Base-by-base conservation (phyloP, 2,113 vertebrate genomes). In the Neolamprologus modestus region DNA sequence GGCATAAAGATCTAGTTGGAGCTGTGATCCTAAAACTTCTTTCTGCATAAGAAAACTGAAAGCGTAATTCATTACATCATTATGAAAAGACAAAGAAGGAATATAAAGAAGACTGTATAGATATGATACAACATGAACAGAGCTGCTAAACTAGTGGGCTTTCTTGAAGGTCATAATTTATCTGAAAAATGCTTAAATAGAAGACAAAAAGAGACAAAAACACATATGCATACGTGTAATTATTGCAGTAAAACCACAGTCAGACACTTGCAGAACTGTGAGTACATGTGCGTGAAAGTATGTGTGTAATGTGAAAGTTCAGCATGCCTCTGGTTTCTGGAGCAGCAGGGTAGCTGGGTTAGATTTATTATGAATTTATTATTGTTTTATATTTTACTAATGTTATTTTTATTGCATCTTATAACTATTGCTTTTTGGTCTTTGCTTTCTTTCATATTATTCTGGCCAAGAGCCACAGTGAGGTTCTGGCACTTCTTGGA, bases 191-290 rank as follows among this genome's bases (percentile, higher is more conserved):
- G 42, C 14, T 73, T 73, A 47, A 28, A 28, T 31, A 19, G 71
- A 76, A 76, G 71, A 31, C 0, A 31, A 50, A 66, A 76, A 28
- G 24, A 28, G 71, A 47, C 42, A 17, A 47, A 47, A 7, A 28
- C 9, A 19, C 9, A 26, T 5, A 24, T 24, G 24, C 19, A 40
- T 47, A 26, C 3, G 14, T 26, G 14, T 76, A 47, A 47, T 47
- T 76, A 76, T 47, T 3, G 68, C 14, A 47, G 16, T 76, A 47
- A 28, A 76, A 76, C 4, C 42, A 28, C 21, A 73, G 2, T 73
- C 24, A 47, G 8, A 73, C 68, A 76, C 24, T 47, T 40, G 0
- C 14, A 47, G 68, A 0, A 19, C 14, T 47, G 21, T 63, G 28
- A 63, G 28, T 14, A 45, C 37, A 68, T 68, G 4, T 14, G 63